Base-by-base conservation (phyloP, 2,113 vertebrate genomes). In the Clarias gariepinus region DNA sequence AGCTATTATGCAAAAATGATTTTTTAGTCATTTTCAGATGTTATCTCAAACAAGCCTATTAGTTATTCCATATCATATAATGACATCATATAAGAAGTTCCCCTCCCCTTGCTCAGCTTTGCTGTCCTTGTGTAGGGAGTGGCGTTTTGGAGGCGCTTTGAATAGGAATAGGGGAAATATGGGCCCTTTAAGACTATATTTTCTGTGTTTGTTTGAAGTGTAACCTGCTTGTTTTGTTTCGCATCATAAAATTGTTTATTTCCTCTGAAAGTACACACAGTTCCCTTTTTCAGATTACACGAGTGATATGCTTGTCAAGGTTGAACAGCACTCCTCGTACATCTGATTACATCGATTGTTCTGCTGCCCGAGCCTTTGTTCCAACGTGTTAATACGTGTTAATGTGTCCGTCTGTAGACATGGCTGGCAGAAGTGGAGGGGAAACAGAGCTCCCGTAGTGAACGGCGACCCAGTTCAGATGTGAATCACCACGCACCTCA, bases 361-460 rank as follows among this genome's bases (percentile, higher is more conserved):
- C 41, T 76, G 23, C 52, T 73, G 36, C 33, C 18, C 12, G 3
- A 47, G 23, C 23, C 23, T 6, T 74, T 15, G 52, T 25, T 74
- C 41, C 71, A 52, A 13, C 13, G n/a, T 53, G 18, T 8, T 73
- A 36, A 82, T 1, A 52, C 73, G 1, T 28, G 9, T 73, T 21
- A n/a, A 36, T 74, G 3, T n/a, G 2, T 47, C 9, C 25, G 23
- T 4, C 41, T 6, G 81, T 57, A 81, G 79, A 63, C 94, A 98
- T 99, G 98, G 98, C 94, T 99, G 23, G 96, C 97, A 87, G 98
- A 99, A 95, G 98, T 98, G 88, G 98, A 99, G 95, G 97, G 97
- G 55, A 99, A 99, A 94, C 96, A 96, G 87, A 95, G 95, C 89
- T 96, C 95, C 88, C 95, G 97, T 93, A 95, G 96, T 84, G 98